A percentile compares a stretch with the other conserved stretches of the same genome.
phyloP scores from a whole-genome alignment of 2,797 vertebrate genomes.

The Mus spretus region DNA sequence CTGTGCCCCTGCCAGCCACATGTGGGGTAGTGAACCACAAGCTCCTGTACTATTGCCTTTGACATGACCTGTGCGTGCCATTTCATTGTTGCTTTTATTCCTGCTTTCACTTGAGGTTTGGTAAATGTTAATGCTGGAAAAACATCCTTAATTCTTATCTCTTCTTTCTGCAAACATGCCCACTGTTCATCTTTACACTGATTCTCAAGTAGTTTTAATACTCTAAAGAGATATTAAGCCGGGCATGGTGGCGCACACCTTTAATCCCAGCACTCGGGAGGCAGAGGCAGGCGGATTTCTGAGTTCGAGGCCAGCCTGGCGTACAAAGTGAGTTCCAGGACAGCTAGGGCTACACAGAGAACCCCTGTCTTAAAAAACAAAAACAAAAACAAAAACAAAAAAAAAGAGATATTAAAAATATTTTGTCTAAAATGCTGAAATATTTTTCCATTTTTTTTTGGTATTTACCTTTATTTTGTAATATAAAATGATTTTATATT shows the following conservation, averaged over 20 bases:
- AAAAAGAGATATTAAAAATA: neutral
- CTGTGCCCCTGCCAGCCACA: neutral
- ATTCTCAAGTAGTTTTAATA: constrained; percentile 10
- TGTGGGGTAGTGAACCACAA: neutral
- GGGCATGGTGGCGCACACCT: too few species aligned
- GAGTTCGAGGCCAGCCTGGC: too few species aligned
- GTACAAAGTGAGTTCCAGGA: too few species aligned
- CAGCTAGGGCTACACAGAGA: too few species aligned
- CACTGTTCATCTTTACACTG: neutral
- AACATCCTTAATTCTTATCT: neutral
- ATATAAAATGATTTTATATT: constrained; percentile 3
- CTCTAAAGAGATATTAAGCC: neutral
- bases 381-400: too few species aligned
- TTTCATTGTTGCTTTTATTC: neutral
- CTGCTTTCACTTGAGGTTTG: neutral
- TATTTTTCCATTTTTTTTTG: constrained; percentile 13
- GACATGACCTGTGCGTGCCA: neutral
- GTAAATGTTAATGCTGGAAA: neutral
- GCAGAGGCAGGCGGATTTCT: too few species aligned
- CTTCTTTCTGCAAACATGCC: neutral
- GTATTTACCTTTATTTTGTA: neutral
- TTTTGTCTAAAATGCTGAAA: constrained; percentile 15
- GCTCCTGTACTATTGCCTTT: neutral
- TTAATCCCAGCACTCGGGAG: too few species aligned
- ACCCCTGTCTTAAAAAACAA: too few species aligned